phyloP scores from a whole-genome alignment of 2,113 vertebrate genomes.

The Phalacrocorax aristotelis region DNA sequence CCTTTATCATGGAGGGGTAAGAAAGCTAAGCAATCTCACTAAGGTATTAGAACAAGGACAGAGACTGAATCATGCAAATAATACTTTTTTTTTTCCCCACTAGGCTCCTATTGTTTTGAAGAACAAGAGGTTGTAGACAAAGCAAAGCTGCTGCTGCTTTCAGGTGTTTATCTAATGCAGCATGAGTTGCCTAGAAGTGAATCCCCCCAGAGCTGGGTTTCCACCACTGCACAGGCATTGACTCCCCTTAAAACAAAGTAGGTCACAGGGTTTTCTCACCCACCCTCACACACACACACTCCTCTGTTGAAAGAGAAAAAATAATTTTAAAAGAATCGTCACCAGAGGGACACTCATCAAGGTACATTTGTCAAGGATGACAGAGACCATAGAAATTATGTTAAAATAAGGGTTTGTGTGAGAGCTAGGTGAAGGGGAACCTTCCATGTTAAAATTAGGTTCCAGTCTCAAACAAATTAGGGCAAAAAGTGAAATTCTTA shows the following conservation, averaged over 20 bases:
- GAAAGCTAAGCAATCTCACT: not conserved
- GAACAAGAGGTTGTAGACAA: not conserved
- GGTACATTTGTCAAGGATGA: not conserved
- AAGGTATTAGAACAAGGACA: not conserved
- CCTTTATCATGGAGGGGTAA: not conserved
- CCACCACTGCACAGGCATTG: not conserved
- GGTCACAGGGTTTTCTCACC: not conserved
- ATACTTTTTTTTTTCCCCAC: not conserved
- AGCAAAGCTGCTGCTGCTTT: not conserved
- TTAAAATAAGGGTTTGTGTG: not conserved
- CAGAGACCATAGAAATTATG: not conserved
- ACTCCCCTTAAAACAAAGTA: not conserved
- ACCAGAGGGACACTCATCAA: not conserved
- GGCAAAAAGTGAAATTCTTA: not conserved
- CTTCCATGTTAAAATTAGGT: not conserved
- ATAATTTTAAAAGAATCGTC: not conserved
- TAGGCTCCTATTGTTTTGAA: not conserved
- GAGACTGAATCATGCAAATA: not conserved
- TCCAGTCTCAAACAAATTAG: not conserved
- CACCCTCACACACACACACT: not conserved
- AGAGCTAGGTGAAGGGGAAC: not conserved
- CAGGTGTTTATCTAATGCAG: not conserved
- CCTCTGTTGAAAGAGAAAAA: not conserved
- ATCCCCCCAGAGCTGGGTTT: not conserved
- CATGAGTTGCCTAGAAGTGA: rapidly evolving